phyloP scores from a whole-genome alignment of 2,888 invertebrate genomes.

The Liposcelis brunnea region DNA sequence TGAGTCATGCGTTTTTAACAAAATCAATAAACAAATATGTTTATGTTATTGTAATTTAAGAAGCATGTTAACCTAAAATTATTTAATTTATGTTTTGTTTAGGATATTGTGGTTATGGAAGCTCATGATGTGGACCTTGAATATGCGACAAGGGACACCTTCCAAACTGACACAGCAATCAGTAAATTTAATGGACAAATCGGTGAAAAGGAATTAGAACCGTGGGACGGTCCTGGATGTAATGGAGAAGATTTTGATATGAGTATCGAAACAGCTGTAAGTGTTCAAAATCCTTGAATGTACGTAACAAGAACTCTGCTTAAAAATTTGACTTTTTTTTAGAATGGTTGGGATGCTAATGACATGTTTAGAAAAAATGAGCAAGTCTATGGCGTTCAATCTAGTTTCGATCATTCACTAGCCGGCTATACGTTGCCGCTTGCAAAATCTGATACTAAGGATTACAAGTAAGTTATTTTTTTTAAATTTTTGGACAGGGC shows the following conservation, averaged over 20 bases:
- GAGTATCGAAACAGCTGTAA: constrained; percentile 46
- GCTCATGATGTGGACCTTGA: constrained; percentile 76
- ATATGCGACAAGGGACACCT: constrained; percentile 73
- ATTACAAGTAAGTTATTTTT: constrained; percentile 41
- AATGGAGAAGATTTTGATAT: constrained; percentile 47
- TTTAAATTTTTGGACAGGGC: not conserved
- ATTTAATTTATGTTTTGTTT: no score
- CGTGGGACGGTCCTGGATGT: constrained; percentile 57
- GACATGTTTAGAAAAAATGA: constrained; percentile 96
- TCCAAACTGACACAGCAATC: constrained; percentile 79
- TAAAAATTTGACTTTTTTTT: constrained; percentile 1
- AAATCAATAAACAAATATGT: no score
- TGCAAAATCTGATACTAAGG: constrained; percentile 70
- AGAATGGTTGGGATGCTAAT: constrained; percentile 89
- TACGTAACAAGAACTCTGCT: not conserved
- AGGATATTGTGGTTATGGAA: constrained; percentile 64
- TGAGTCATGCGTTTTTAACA: no score
- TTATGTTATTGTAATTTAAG: no score
- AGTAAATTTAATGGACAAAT: constrained; percentile 65
- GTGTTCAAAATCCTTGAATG: constrained; percentile 15
- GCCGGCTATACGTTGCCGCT: constrained; percentile 83
- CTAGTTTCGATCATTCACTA: constrained; percentile 80
- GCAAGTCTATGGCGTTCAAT: constrained; percentile 76
- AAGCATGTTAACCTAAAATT: no score
- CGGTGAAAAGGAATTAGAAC: constrained; percentile 72